Evolutionary conservation across 2,797 vertebrate genomes (phyloP).

Genomic region (Philypnodon macrostomus): DNA sequence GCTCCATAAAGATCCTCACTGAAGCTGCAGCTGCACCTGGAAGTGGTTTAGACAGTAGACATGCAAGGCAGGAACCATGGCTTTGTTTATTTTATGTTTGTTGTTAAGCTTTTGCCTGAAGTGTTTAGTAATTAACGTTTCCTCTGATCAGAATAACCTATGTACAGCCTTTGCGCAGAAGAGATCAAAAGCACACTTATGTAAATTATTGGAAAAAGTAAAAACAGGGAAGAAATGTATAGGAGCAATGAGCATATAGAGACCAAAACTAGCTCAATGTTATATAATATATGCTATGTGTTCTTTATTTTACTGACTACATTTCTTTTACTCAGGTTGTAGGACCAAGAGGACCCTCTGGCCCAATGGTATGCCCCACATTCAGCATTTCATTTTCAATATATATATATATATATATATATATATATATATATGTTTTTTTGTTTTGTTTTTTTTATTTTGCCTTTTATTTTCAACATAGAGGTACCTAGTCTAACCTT

Average conservation of each 20-base stretch:
- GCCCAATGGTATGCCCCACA: conserved; percentile 82
- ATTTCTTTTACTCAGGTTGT: conserved; percentile 72
- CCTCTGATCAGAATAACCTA: conserved; percentile 31
- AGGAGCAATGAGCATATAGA: background rate
- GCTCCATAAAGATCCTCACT: conserved; percentile 29
- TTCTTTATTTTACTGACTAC: background rate
- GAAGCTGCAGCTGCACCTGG: conserved; percentile 55
- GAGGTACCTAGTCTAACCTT: background rate
- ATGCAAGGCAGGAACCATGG: conserved; percentile 52
- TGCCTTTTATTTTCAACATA: background rate
- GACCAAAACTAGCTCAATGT: background rate
- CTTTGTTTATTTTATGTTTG: conserved; percentile 66
- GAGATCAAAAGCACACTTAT: conserved; percentile 13
- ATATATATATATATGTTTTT: background rate
- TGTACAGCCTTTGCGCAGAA: conserved; percentile 4
- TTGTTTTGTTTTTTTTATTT: background rate
- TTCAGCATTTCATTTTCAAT: background rate
- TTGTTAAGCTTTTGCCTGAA: conserved; percentile 40
- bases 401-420: background rate
- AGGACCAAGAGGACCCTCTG: conserved; percentile 89
- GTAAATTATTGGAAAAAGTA: conserved; percentile 23
- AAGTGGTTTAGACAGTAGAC: conserved; percentile 60
- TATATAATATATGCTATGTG: background rate
- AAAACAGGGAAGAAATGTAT: background rate
- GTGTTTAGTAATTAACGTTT: conserved; percentile 52